These are phyloP conservation scores for Calliphora vomitoria DNA, from an alignment of 2,888 invertebrate species.

Conservation along the genomic window DNA sequence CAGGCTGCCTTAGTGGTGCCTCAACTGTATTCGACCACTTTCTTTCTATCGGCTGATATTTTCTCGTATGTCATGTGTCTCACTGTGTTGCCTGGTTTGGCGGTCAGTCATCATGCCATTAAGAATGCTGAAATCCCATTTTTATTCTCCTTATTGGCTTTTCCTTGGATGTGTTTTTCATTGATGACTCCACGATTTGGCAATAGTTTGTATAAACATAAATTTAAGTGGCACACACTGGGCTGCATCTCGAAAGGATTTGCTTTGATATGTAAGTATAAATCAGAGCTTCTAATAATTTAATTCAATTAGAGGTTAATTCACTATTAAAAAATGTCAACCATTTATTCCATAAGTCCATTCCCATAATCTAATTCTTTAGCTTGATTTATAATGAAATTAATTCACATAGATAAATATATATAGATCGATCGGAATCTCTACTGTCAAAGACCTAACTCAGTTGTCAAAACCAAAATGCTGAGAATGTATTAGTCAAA, in stretches of 20 bases:
- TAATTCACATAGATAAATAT: too few species aligned
- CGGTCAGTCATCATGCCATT: slow-evolving; percentile 82
- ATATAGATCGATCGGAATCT: too few species aligned
- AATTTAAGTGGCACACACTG: slow-evolving; percentile 83
- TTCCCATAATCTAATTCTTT: too few species aligned
- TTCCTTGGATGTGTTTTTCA: slow-evolving; percentile 84
- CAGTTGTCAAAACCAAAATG: too few species aligned
- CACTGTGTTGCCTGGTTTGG: slow-evolving; percentile 83
- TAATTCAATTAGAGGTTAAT: too few species aligned
- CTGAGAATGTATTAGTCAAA: too few species aligned
- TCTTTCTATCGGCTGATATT: slow-evolving; percentile 82
- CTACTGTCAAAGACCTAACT: too few species aligned
- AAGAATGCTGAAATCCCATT: slow-evolving; percentile 84
- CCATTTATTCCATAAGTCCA: too few species aligned
- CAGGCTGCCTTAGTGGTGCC: slow-evolving; percentile 82
- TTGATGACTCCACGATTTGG: slow-evolving; percentile 84
- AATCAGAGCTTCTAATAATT: not conserved
- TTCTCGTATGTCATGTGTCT: slow-evolving; percentile 84
- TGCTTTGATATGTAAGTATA: slow-evolving; percentile 82
- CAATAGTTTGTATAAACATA: slow-evolving; percentile 81
- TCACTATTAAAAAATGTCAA: too few species aligned
- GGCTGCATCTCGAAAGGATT: slow-evolving; percentile 83
- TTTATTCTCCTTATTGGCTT: slow-evolving; percentile 83
- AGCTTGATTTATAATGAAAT: too few species aligned
- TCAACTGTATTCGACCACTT: slow-evolving; percentile 82